phyloP scores from a whole-genome alignment of 2,888 invertebrate genomes.

The Rhabditoides inermis region DNA sequence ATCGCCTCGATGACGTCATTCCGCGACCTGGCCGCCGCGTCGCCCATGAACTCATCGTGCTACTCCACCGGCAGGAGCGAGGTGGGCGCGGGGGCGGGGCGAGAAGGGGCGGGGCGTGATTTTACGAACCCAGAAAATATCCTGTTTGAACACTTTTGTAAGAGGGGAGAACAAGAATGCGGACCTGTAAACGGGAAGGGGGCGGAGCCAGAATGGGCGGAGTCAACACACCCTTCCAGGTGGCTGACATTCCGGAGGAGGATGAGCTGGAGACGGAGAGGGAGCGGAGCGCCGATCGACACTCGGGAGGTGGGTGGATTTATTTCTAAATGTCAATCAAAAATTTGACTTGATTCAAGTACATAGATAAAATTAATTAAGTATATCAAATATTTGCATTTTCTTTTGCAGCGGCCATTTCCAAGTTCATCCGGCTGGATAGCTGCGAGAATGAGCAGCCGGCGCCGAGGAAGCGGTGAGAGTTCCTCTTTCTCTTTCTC shows the following conservation, averaged over 20 bases:
- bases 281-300: neutral
- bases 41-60: conserved; percentile 24
- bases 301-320: too few relatives aligned
- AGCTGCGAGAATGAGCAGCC: conserved; percentile 7
- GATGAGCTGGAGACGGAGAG: conserved; percentile 14
- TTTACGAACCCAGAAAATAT: too few relatives aligned
- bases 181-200: neutral
- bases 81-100: too few relatives aligned
- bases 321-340: too few relatives aligned
- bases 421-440: conserved; percentile 38
- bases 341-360: too few relatives aligned
- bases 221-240: neutral
- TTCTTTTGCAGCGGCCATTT: conserved; percentile 15
- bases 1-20: conserved; percentile 49
- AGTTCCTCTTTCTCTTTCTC: too few relatives aligned
- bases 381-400: neutral
- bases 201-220: too few relatives aligned
- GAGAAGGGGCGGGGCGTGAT: too few relatives aligned
- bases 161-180: neutral
- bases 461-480: neutral
- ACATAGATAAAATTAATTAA: neutral
- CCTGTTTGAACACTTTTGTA: too few relatives aligned
- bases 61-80: conserved; percentile 31
- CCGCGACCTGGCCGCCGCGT: conserved; percentile 35
- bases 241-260: conserved; percentile 28